These are phyloP conservation scores for Patiria miniata DNA, from an alignment of 35 echinoderm and acorn worm species.

Conservation along the genomic window DNA sequence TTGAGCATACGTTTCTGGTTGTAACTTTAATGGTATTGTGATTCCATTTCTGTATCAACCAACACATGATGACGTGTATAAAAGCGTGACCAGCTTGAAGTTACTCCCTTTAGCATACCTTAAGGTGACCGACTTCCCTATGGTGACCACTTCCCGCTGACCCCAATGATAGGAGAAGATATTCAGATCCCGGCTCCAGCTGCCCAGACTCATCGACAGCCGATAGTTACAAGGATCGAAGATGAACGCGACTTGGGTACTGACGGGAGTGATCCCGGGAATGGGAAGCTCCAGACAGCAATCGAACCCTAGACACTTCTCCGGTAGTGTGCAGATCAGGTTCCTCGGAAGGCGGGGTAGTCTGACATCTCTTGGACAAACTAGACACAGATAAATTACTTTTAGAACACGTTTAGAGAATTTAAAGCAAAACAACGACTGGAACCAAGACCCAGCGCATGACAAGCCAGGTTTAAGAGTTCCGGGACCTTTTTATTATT, in stretches of 20 bases:
- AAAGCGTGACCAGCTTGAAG: no score
- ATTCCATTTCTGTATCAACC: no score
- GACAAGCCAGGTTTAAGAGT: no score
- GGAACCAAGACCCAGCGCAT: no score
- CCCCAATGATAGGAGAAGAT: conserved; percentile 19
- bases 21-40: no score
- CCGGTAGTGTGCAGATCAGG: background rate
- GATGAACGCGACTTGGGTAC: background rate
- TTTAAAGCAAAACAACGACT: no score
- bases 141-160: background rate
- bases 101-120: background rate
- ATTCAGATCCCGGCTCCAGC: background rate
- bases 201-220: background rate
- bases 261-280: background rate
- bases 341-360: background rate
- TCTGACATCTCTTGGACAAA: conserved; percentile 21
- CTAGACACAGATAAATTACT: background rate
- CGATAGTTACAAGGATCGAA: conserved; percentile 26
- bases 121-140: background rate
- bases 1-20: no score
- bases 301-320: background rate
- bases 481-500: no score
- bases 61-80: no score
- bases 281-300: conserved; percentile 32
- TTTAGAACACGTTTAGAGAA: no score